Conservation (phyloP, 2,888 invertebrate genomes). For the Pelosia muscerda region DNA sequence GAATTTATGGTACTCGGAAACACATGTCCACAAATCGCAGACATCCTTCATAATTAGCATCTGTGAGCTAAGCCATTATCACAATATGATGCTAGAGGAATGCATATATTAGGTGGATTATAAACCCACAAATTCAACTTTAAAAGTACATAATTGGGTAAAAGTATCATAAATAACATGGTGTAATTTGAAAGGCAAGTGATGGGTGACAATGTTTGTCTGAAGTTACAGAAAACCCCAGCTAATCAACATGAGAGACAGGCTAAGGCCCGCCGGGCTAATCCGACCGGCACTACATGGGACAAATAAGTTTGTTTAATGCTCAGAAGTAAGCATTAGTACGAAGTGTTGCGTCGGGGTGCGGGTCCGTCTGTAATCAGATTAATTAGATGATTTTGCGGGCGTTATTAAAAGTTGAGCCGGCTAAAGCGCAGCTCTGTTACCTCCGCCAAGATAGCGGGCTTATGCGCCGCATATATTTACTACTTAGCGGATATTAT, state of each 20-base stretch:
- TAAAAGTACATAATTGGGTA: not conserved
- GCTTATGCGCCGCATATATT: slow-evolving; percentile 78
- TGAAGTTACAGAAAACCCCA: slow-evolving; percentile 53
- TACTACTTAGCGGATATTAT: slow-evolving; percentile 83
- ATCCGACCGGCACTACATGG: slow-evolving; percentile 74
- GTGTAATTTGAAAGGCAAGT: slow-evolving; percentile 57
- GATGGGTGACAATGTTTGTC: slow-evolving; percentile 58
- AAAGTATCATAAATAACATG: slow-evolving; percentile 27
- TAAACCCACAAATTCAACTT: not conserved
- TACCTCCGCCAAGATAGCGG: slow-evolving; percentile 81
- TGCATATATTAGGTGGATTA: not conserved
- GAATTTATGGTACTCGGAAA: not conserved
- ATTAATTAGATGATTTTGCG: slow-evolving; percentile 85
- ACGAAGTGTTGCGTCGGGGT: slow-evolving; percentile 73
- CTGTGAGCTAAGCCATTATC: not conserved
- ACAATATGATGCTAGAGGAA: too few relatives aligned
- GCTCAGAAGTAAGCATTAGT: slow-evolving; percentile 79
- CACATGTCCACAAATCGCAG: too few relatives aligned
- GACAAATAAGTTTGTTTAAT: slow-evolving; percentile 81
- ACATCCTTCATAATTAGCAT: not conserved
- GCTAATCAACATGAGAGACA: slow-evolving; percentile 61
- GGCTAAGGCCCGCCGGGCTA: slow-evolving; percentile 62
- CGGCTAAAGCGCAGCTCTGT: slow-evolving; percentile 77
- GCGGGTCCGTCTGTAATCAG: slow-evolving; percentile 79
- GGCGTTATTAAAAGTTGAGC: slow-evolving; percentile 86